Base-by-base conservation (phyloP, 2,113 vertebrate genomes). In the Xiphophorus hellerii region DNA sequence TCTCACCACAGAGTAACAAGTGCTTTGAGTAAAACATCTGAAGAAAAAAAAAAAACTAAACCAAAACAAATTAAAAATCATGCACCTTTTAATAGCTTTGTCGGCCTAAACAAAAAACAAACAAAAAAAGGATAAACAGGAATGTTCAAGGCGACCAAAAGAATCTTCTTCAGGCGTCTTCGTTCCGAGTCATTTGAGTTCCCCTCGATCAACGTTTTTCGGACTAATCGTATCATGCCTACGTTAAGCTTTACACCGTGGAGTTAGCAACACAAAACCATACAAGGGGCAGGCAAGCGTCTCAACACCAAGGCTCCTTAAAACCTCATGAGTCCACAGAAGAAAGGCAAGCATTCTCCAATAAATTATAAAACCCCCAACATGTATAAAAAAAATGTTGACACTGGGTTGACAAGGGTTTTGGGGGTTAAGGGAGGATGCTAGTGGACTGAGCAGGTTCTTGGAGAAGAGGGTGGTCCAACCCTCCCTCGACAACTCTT, bases 1-100 rank as follows among this genome's bases (percentile, higher is more conserved):
- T 94, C 94, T 93, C 90, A 94, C 92, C 94, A 94, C 94, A 93
- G 87, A 93, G 85, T 92, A 94, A 95, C 92, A 92, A 93, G 93
- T 94, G 92, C 87, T 89, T 90, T 71, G 82, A 94, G 87, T 91
- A 92, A 92, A 94, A 90, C 91, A 87, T 84, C 85, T 91, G 68
- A 66, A 62, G 69, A 69, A 74, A 81, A 89, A 90, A 88, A 91
- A 89, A 65, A 75, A 82, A 89, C 89, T 11, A 11, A 37, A 37
- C 35, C 10, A 37, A 90, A 89, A 92, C 88, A 63, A 75, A 82
- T 87, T 88, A 68, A 77, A 25, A 6, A 90, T 89, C 94, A 95
- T 95, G 94, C 94, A 94, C 85, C 82, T 94, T 89, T 94, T 90
- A 89, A 89, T 90, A 89, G 69, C 91, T 90, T 91, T 74, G 86